phyloP scores from a whole-genome alignment of 2,113 vertebrate genomes.

The Malurus elegans region DNA sequence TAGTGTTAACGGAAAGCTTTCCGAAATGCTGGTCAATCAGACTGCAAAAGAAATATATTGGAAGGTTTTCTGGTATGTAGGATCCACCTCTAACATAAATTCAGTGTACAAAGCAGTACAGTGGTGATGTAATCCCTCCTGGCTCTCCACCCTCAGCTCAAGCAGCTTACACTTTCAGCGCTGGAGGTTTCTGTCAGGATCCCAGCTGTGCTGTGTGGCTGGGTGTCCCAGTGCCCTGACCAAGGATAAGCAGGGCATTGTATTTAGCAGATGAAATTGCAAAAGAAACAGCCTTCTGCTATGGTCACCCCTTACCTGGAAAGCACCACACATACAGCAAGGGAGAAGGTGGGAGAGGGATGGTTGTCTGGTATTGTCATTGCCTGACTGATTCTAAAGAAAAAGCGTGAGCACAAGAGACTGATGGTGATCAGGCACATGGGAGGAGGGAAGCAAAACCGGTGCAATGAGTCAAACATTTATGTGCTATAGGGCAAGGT shows the following conservation, averaged over 20 bases:
- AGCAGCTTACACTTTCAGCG: background rate
- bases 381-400: background rate
- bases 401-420: background rate
- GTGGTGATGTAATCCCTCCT: background rate
- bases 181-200: background rate
- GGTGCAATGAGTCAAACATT: background rate
- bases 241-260: background rate
- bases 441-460: background rate
- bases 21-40: background rate
- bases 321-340: accelerated
- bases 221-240: background rate
- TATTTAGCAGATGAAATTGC: background rate
- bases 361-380: background rate
- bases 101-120: background rate
- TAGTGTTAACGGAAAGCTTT: background rate
- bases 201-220: background rate
- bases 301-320: background rate
- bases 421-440: background rate
- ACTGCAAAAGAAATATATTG: background rate
- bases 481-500: background rate
- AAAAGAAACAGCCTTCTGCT: background rate
- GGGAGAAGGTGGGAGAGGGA: background rate
- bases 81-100: background rate
- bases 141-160: background rate
- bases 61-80: background rate